These are phyloP conservation scores for Danio choprae DNA, from an alignment of 2,797 vertebrate genomes.

Conservation along the genomic window DNA sequence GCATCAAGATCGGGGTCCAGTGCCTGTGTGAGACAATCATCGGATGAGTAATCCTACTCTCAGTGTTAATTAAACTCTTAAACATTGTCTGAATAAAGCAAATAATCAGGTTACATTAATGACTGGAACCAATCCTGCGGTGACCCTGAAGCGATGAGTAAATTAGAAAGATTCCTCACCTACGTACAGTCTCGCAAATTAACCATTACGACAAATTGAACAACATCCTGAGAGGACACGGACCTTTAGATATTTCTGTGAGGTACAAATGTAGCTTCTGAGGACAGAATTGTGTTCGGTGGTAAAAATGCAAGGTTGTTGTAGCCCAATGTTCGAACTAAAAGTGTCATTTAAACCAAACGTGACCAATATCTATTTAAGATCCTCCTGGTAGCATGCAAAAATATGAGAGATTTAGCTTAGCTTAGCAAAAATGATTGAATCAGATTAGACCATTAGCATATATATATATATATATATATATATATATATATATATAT, in stretches of 20 bases:
- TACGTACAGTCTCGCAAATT: background rate
- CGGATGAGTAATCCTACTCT: background rate
- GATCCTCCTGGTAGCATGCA: too few relatives aligned
- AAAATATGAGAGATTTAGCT: too few relatives aligned
- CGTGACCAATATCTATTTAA: too few relatives aligned
- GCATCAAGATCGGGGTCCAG: slow-evolving; percentile 87
- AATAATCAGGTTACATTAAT: background rate
- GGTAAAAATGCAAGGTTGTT: background rate
- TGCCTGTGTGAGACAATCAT: slow-evolving; percentile 76
- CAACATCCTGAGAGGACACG: background rate
- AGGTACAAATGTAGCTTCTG: background rate
- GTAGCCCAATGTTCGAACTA: too few relatives aligned
- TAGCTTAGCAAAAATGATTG: too few relatives aligned
- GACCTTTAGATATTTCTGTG: slow-evolving; percentile 14
- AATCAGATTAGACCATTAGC: too few relatives aligned
- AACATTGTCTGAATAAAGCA: slow-evolving; percentile 11
- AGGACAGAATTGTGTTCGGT: background rate
- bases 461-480: too few relatives aligned
- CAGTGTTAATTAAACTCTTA: slow-evolving; percentile 10
- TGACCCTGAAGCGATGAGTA: slow-evolving; percentile 21
- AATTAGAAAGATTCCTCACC: slow-evolving; percentile 16
- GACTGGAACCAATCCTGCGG: slow-evolving; percentile 32
- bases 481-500: too few relatives aligned
- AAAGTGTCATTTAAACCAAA: too few relatives aligned
- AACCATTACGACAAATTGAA: background rate